Conservation (phyloP, 2,113 vertebrate genomes). For the Proterorhinus semilunaris region DNA sequence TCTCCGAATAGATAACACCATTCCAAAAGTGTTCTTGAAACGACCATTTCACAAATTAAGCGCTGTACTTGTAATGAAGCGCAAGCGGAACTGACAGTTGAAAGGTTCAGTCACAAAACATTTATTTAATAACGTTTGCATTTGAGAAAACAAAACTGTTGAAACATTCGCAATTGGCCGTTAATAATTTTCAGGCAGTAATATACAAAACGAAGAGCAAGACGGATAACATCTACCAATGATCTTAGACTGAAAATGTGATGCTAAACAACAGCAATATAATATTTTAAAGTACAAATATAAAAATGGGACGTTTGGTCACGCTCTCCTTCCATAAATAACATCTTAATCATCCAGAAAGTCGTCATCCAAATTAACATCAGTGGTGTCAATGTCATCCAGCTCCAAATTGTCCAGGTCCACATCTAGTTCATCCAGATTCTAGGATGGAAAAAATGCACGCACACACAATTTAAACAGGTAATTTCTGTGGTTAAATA, state of each 20-base stretch:
- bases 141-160: conserved; percentile 42
- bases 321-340: conserved; percentile 67
- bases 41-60: no score
- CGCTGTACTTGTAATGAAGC: not conserved
- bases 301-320: conserved; percentile 67
- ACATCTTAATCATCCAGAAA: conserved; percentile 76
- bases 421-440: conserved; percentile 89
- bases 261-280: conserved; percentile 38
- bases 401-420: conserved; percentile 96
- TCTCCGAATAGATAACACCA: not conserved
- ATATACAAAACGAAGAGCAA: conserved; percentile 54
- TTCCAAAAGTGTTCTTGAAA: not conserved
- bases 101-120: conserved; percentile 56
- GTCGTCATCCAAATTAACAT: conserved; percentile 96
- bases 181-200: conserved; percentile 28
- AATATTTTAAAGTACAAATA: conserved; percentile 65
- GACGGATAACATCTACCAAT: conserved; percentile 31
- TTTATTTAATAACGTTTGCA: conserved; percentile 60
- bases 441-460: conserved; percentile 59
- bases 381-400: conserved; percentile 95
- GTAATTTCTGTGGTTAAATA: not conserved
- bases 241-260: conserved; percentile 25
- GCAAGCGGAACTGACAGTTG: not conserved
- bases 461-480: not conserved
- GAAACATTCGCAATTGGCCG: conserved; percentile 37